Evolutionary conservation across 2,888 invertebrate genomes (phyloP), one percentile per base, ranked within the genome.

Genomic region (Drosophila greeni): DNA sequence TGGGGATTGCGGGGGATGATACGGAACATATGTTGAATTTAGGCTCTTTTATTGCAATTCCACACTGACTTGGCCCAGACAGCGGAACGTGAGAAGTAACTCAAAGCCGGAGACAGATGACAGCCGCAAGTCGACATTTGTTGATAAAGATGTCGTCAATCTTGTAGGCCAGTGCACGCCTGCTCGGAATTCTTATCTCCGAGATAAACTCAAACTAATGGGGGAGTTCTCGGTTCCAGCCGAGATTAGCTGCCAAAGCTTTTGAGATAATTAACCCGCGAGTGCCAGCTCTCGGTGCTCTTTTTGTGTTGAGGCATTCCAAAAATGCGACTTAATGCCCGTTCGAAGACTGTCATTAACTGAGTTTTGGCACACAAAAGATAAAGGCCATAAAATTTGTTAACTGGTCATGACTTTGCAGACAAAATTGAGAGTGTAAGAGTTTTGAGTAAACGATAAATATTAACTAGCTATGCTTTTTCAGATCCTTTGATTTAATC

Each of bases 81-180:
- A 74, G 47, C 79, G 8, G 74, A 84, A 80, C 79, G 79, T 80
- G 79, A 72, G 82, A 76, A 74, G 60, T 67, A 52, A 65, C 70
- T 59, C 64, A 66, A 42, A 70, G 62, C 18, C n/a, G 20, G 54
- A 39, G 42, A 54, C 48, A 20, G 60, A 31, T 47, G 59, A 36
- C 45, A 45, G 45, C 29, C 29, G 18, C 29, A 20, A 45, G 53
- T 8, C 14, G 45, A 60, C 43, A 37, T 42, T 53, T 53, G 42
- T 53, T 20, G 82, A 82, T 82, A 76, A 82, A 79, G 24, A 36
- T 31, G 49, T 42, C 34, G 48, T 42, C 51, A 20, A 51, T 62
- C 62, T 62, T 49, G 62, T 62, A 62, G 62, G 62, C 62, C 39
- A 61, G 62, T 62, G 49, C 61, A 60, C 26, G 61, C 34, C 42